A percentile compares a stretch with the other conserved stretches of the same genome.
phyloP scores from a whole-genome alignment of 2,888 invertebrate genomes.

The Brachypterus glaber region DNA sequence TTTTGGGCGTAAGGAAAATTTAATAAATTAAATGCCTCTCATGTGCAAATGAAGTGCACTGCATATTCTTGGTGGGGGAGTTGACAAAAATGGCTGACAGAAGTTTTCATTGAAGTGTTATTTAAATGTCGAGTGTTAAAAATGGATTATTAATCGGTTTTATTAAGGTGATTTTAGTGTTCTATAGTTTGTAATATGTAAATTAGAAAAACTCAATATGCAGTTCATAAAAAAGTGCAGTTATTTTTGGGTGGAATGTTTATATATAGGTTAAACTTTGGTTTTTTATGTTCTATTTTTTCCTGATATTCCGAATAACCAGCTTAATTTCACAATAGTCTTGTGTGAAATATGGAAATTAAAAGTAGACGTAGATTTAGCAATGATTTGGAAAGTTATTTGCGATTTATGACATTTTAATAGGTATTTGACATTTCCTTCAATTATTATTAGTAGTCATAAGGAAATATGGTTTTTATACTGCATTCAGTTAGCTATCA shows the following conservation, averaged over 20 bases:
- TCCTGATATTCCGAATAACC: too few species aligned
- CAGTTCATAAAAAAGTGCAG: conserved; percentile 7
- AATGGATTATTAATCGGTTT: conserved; percentile 30
- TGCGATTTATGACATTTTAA: too few species aligned
- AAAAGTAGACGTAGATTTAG: too few species aligned
- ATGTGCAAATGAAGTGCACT: not conserved
- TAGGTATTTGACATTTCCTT: too few species aligned
- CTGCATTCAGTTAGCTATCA: too few species aligned
- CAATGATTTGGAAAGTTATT: conserved; percentile 2
- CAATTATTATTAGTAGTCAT: too few species aligned
- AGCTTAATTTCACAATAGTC: too few species aligned
- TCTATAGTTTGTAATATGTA: conserved; percentile 15
- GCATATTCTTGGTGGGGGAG: conserved; percentile 36
- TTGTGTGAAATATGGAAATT: too few species aligned
- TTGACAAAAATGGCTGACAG: conserved; percentile 40
- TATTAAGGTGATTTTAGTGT: conserved; percentile 28
- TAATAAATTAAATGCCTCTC: not conserved
- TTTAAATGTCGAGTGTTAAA: conserved; percentile 32
- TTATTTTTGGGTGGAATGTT: conserved; percentile 23
- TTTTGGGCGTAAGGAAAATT: too few species aligned
- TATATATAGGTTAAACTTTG: conserved; percentile 38
- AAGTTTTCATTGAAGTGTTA: conserved; percentile 35
- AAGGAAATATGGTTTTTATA: too few species aligned
- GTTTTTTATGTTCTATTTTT: conserved; percentile 23
- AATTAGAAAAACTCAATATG: conserved; percentile 6